Conservation (phyloP, 2,797 vertebrate species). For the Nothura maculosa region DNA sequence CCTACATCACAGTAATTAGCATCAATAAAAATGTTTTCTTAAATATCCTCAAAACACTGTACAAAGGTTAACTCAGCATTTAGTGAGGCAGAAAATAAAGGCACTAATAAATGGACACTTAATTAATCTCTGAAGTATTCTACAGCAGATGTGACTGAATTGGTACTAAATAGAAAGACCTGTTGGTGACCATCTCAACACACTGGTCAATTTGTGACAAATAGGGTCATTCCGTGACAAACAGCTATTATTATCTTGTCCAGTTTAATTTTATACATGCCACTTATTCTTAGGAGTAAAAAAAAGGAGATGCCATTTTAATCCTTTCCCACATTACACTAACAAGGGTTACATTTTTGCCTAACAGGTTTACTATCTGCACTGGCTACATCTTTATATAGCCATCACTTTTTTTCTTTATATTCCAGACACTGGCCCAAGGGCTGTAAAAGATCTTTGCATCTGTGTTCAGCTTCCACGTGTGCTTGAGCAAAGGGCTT, state of each 20-base stretch:
- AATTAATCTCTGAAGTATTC: conserved; percentile 50
- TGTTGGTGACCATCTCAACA: not conserved
- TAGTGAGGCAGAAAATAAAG: conserved; percentile 56
- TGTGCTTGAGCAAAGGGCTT: not conserved
- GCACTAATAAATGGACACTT: conserved; percentile 41
- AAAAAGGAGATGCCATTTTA: not conserved
- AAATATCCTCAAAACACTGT: conserved; percentile 30
- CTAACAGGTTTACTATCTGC: not conserved
- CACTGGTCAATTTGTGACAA: not conserved
- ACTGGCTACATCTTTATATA: not conserved
- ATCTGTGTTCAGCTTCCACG: not conserved
- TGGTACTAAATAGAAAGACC: conserved; percentile 12
- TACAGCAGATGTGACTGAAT: conserved; percentile 30
- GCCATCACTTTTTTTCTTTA: not conserved
- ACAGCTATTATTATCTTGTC: not conserved
- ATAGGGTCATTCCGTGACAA: not conserved
- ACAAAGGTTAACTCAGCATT: conserved; percentile 51
- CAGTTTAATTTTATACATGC: not conserved
- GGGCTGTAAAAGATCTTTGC: not conserved
- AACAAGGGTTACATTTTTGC: not conserved
- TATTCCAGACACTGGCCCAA: not conserved
- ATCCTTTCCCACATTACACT: not conserved
- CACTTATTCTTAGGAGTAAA: not conserved
- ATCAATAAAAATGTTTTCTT: conserved; percentile 52
- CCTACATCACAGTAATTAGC: conserved; percentile 25